These are phyloP conservation scores for Ceratitis capitata DNA, from an alignment of 1,140 invertebrate genomes.

Conservation along the genomic window DNA sequence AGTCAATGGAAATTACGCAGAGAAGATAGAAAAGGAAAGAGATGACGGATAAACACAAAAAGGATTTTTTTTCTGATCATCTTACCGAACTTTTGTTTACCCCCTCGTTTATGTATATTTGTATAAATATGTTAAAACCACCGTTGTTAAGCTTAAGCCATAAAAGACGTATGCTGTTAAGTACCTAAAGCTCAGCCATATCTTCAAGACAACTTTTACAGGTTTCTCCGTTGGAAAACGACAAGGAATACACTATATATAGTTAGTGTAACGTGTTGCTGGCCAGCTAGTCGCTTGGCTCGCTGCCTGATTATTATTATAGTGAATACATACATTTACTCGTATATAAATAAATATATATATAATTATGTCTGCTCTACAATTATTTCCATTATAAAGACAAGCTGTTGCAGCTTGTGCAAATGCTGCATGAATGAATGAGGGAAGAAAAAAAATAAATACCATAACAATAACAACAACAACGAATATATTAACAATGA, in stretches of 20 bases:
- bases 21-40: no score
- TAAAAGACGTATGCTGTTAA: slow-evolving; percentile 30
- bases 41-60: no score
- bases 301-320: not conserved
- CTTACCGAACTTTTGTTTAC: no score
- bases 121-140: no score
- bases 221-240: no score
- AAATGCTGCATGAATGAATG: not conserved
- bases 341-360: not conserved
- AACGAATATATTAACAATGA: slow-evolving; percentile 17
- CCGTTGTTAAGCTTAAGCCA: not conserved
- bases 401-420: slow-evolving; percentile 31
- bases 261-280: not conserved
- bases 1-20: not conserved
- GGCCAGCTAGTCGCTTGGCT: not conserved
- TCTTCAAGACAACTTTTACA: not conserved
- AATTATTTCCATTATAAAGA: slow-evolving; percentile 38
- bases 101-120: no score
- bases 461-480: not conserved
- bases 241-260: no score
- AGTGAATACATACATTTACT: not conserved
- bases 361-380: slow-evolving; percentile 33
- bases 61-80: no score
- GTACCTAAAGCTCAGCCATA: not conserved
- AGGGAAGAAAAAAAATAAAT: not conserved